Evolutionary conservation across 2,113 vertebrate species (phyloP).

Genomic region (Lichenostomus cassidix): DNA sequence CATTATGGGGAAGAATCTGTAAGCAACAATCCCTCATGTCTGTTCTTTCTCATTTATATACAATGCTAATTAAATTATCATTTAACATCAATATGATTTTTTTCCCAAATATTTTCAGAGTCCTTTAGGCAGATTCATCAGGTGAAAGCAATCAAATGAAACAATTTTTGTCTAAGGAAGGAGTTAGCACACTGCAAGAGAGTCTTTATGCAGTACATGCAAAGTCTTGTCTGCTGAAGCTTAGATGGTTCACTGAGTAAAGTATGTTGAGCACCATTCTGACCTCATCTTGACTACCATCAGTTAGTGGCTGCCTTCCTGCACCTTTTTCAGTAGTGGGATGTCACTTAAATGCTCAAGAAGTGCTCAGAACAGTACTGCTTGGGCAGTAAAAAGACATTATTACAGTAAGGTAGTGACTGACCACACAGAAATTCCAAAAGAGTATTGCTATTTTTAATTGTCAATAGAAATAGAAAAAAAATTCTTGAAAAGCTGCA

Average conservation of each 20-base stretch:
- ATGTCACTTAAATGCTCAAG: neutral
- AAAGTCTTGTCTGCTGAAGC: neutral
- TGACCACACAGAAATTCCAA: neutral
- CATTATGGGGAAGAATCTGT: neutral
- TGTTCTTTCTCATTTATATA: neutral
- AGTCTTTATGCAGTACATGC: neutral
- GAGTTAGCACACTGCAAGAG: neutral
- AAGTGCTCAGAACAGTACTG: neutral
- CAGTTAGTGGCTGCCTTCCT: neutral
- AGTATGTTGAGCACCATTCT: neutral
- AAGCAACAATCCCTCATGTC: neutral
- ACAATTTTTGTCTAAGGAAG: neutral
- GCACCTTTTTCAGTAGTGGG: neutral
- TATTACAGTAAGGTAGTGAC: neutral
- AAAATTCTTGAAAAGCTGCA: fast-evolving
- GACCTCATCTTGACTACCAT: neutral
- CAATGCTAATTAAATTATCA: neutral
- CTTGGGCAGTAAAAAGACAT: neutral
- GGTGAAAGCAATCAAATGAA: neutral
- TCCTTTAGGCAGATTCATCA: neutral
- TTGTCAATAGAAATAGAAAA: neutral
- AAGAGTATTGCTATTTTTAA: neutral
- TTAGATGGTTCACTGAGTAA: neutral
- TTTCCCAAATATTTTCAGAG: neutral
- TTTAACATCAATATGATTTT: neutral